phyloP scores from a whole-genome alignment of 2,888 invertebrate species.

The Perizoma flavofasciatum region DNA sequence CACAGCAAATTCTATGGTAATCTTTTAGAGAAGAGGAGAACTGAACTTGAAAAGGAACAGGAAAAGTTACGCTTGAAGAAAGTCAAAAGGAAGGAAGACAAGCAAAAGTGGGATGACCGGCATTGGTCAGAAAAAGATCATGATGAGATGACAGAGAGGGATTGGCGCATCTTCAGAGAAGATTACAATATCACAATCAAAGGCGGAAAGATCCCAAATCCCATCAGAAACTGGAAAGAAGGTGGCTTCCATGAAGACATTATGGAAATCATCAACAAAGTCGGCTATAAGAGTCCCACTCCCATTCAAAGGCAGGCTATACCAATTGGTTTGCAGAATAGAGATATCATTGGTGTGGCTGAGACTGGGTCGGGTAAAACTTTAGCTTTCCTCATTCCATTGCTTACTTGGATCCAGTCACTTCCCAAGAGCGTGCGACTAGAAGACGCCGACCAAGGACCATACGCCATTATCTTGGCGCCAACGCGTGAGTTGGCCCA shows the following conservation, averaged over 20 bases:
- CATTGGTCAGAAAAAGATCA: constrained; percentile 99
- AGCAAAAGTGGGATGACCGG: constrained; percentile 99
- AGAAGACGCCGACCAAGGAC: constrained; percentile 97
- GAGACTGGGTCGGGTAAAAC: constrained; percentile 99
- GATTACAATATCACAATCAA: constrained; percentile 99
- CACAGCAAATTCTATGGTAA: constrained; percentile 99
- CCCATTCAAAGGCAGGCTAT: constrained; percentile 99
- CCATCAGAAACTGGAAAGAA: constrained; percentile 97
- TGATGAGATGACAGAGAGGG: constrained; percentile 98
- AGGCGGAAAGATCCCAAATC: constrained; percentile 98
- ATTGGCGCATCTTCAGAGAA: constrained; percentile 99
- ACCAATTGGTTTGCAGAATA: constrained; percentile 97
- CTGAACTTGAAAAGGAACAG: constrained; percentile 98
- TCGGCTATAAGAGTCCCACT: constrained; percentile 99
- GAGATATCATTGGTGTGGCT: constrained; percentile 99
- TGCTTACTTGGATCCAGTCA: constrained; percentile 98
- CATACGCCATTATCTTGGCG: constrained; percentile 99
- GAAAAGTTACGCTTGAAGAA: constrained; percentile 96
- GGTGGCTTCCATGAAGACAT: constrained; percentile 95
- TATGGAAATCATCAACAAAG: constrained; percentile 95
- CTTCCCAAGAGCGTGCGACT: constrained; percentile 97
- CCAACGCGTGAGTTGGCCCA: constrained; percentile 99
- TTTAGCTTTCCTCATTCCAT: constrained; percentile 97
- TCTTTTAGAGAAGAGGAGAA: constrained; percentile 96
- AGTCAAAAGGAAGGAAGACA: constrained; percentile 97